Evolutionary conservation across 2,797 vertebrate genomes (phyloP).

Genomic region (Halcyon smyrnensis): DNA sequence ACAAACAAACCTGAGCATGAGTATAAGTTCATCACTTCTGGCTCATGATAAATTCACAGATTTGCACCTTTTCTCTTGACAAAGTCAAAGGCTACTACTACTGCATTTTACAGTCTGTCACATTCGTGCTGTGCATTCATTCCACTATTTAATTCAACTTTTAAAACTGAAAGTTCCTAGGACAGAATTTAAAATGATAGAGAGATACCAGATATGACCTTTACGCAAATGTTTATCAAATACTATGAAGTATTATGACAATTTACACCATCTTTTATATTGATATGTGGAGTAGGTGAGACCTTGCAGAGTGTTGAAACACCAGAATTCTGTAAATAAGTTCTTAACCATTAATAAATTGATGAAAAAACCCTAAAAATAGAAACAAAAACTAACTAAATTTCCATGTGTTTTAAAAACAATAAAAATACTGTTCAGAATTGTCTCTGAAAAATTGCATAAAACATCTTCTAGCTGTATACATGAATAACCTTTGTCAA

Average conservation of each 20-base stretch:
- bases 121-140: not conserved
- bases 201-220: not conserved
- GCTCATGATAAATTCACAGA: not conserved
- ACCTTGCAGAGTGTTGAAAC: not conserved
- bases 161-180: not conserved
- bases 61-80: not conserved
- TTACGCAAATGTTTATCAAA: not conserved
- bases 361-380: slow-evolving; percentile 60
- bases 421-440: slow-evolving; percentile 70
- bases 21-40: not conserved
- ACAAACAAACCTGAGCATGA: not conserved
- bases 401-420: slow-evolving; percentile 55
- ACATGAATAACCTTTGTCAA: slow-evolving; percentile 75
- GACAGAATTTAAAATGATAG: not conserved
- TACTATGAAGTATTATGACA: not conserved
- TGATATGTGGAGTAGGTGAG: not conserved
- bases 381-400: not conserved
- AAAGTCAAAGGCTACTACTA: not conserved
- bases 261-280: not conserved
- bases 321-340: not conserved
- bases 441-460: slow-evolving; percentile 79
- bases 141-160: not conserved
- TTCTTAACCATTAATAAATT: not conserved
- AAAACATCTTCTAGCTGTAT: slow-evolving; percentile 65
- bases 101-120: not conserved